phyloP scores from a whole-genome alignment of 2,888 invertebrate species.

The Meteorus cinctellus region DNA sequence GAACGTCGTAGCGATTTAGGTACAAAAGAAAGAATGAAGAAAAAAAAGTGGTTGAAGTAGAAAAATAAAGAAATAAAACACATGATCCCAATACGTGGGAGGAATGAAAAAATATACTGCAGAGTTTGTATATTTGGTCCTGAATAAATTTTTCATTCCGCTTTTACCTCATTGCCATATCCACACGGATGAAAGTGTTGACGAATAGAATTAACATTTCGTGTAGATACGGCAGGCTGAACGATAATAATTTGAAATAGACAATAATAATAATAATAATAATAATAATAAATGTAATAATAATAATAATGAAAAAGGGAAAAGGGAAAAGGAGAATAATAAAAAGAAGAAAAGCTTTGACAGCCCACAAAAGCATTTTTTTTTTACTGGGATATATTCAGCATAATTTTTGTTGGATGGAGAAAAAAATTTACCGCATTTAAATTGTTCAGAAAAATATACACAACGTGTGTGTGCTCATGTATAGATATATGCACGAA shows the following conservation, averaged over 20 bases:
- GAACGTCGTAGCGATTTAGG: not conserved
- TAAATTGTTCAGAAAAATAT: not conserved
- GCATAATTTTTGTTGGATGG: slow-evolving; percentile 4
- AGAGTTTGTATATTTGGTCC: not conserved
- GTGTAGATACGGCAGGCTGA: not conserved
- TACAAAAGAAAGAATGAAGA: not conserved
- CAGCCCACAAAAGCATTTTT: not conserved
- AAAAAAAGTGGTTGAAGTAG: too few relatives aligned
- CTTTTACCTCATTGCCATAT: not conserved
- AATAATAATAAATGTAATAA: not conserved
- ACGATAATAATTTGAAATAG: not conserved
- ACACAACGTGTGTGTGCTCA: not conserved
- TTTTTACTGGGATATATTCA: not conserved
- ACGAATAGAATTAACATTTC: not conserved
- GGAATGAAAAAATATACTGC: not conserved
- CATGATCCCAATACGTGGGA: not conserved
- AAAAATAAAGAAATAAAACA: not conserved
- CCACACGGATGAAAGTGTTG: not conserved
- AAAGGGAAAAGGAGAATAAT: not conserved
- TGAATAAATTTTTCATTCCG: not conserved
- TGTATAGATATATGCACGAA: not conserved
- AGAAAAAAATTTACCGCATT: slow-evolving; percentile 1
- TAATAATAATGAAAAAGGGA: not conserved
- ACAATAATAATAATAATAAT: not conserved
- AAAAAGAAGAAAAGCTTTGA: not conserved